phyloP scores from a whole-genome alignment of 2,888 invertebrate species.

The Megaustenia siamemsis region DNA sequence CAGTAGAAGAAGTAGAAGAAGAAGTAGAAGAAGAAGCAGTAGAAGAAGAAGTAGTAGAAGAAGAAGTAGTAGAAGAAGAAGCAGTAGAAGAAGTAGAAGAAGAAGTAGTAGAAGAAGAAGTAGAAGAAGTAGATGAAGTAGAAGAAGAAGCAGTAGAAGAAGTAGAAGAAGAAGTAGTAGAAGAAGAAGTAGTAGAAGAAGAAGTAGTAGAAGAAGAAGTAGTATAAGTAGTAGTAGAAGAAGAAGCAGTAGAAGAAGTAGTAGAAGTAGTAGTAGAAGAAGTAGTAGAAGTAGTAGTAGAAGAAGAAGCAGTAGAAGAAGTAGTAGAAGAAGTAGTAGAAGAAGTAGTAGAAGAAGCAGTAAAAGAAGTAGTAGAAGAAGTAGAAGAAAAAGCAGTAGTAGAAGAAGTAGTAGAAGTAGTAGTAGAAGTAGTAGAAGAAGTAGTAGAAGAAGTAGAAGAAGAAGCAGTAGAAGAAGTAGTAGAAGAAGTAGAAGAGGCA shows the following conservation, averaged over 20 bases:
- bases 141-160: neutral
- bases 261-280: neutral
- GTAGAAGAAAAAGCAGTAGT: neutral
- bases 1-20: neutral
- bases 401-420: neutral
- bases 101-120: neutral
- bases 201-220: neutral
- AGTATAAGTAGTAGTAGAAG: neutral
- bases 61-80: neutral
- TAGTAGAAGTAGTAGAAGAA: neutral
- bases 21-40: neutral
- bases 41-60: neutral
- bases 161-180: neutral
- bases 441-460: neutral
- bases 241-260: neutral
- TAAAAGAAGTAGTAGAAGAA: neutral
- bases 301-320: neutral
- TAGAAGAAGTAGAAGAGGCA: neutral
- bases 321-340: neutral
- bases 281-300: neutral
- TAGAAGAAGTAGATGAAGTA: neutral
- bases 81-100: neutral
- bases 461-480: neutral
- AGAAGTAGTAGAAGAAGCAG: neutral
- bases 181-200: neutral